Base-by-base conservation (phyloP, 2,113 vertebrate genomes). In the Strix uralensis region DNA sequence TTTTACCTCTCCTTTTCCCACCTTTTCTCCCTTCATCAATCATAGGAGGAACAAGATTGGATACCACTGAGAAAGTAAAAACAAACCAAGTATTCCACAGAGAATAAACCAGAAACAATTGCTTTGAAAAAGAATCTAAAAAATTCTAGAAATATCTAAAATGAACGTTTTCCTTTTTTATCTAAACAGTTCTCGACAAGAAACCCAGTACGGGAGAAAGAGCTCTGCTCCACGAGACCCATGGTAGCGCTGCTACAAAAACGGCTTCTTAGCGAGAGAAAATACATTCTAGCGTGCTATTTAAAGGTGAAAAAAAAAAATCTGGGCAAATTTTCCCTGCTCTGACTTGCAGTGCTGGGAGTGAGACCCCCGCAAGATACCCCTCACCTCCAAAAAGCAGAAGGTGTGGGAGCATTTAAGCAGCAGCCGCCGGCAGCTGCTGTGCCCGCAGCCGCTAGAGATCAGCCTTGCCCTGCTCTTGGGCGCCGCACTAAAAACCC, bases 401-500 rank as follows among this genome's bases (percentile, higher is more conserved):
- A 7, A 6, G 15, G 16, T 5, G 19, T 1, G 15, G 81, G 51
- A 63, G 62, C 63, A 16, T 7, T 5, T 10, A 4, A 10, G 9
- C 21, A 55, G 77, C 67, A 36, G 97, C 98, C 99, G 98, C 98
- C 46, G 91, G 78, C 95, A 38, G 75, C 73, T 1, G 85, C 63
- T 47, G 20, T 13, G 67, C 57, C 46, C 49, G 82, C 85, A 9
- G 92, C 98, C 99, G 98, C 98, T 98, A 99, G 99, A 98, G 99
- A 98, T 98, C 99, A 99, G 98, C 98, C 97, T 99, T 99, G 98
- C 85, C 98, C 98, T 96, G 98, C 86, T 87, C 95, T 98, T 97
- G 93, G 42, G 8, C 88, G 47, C 85, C 29, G 16, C 86, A 5
- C 36, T 16, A 2, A 42, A 46, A 40, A 3, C 65, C 62, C 69